Base-by-base conservation (phyloP, 2,113 vertebrate genomes). In the Stictonetta naevosa region DNA sequence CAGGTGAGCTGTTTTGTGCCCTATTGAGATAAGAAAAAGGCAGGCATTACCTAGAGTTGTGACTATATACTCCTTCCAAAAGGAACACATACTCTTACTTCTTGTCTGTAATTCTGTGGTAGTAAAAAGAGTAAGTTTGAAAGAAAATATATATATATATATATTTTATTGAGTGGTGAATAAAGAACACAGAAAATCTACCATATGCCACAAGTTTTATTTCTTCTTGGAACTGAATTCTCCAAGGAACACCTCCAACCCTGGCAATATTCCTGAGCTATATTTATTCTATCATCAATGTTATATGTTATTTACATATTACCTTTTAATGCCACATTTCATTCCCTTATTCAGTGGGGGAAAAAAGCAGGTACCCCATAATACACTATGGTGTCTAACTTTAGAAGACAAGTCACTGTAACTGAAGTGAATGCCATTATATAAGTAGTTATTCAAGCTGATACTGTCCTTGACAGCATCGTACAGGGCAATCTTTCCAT, bases 391-490 rank as follows among this genome's bases (percentile, higher is more conserved):
- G 58, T 82, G 64, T 83, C 69, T 86, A 62, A 80, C 71, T 79
- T 95, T 84, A 88, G 75, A 90, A 92, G 48, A 83, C 88, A 80
- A 93, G 76, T 83, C 82, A 71, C 52, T 92, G 66, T 80, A 90
- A 90, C 69, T 93, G 83, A 84, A 63, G 34, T 91, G 86, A 94
- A 91, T 86, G 82, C 53, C 73, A 71, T 92, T 95, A 84, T 67
- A 60, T 23, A 92, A 22, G 52, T 46, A 80, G 63, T 46, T 89
- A 94, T 92, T 93, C 92, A 94, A 93, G 92, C 91, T 97, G 94
- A 96, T 97, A 96, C 59, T 95, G 92, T 96, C 96, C 95, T 97
- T 97, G 96, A 80, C 89, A 92, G 59, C 36, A 48, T 50, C 26
- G 60, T 83, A 68, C 83, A 88, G 87, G 94, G 91, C 93, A 96